These are phyloP conservation scores for Mechanitis mazaeus DNA, from an alignment of 2,888 invertebrate genomes.

Conservation along the genomic window DNA sequence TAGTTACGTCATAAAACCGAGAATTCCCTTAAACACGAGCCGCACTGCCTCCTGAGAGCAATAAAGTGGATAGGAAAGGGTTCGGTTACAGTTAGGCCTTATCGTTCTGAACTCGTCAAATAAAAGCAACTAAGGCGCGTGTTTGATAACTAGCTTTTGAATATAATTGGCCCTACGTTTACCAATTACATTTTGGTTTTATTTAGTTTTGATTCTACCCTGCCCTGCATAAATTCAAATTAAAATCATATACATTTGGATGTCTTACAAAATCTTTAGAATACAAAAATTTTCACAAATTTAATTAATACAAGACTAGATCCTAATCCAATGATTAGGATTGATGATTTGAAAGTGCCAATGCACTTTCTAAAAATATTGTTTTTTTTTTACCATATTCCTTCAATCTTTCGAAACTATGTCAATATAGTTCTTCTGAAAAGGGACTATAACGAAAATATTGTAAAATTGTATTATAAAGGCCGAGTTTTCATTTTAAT, in stretches of 20 bases:
- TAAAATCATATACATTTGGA: too few species aligned
- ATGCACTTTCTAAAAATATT: not conserved
- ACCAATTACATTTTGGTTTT: not conserved
- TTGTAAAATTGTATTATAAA: not conserved
- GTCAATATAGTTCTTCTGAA: slow-evolving; percentile 3
- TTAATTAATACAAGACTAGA: too few species aligned
- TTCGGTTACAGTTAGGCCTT: slow-evolving; percentile 25
- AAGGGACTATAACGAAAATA: not conserved
- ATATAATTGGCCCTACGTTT: not conserved
- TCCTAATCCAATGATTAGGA: too few species aligned
- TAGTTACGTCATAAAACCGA: slow-evolving; percentile 18
- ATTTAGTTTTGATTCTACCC: not conserved
- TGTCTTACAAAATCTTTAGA: too few species aligned
- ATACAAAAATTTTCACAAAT: too few species aligned
- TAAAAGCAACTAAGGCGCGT: slow-evolving; percentile 16
- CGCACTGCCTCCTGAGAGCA: slow-evolving; percentile 39
- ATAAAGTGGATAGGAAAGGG: slow-evolving; percentile 36
- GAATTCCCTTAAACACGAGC: slow-evolving; percentile 24
- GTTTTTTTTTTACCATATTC: not conserved
- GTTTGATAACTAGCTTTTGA: not conserved
- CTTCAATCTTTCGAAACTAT: slow-evolving; percentile 7
- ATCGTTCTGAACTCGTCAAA: slow-evolving; percentile 24
- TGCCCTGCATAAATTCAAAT: not conserved
- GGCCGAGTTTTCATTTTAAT: too few species aligned
- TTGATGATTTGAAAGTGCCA: too few species aligned